Evolutionary conservation across 2,888 invertebrate genomes (phyloP), one percentile per base, ranked within the genome.

Genomic region (Chrysolina americana): DNA sequence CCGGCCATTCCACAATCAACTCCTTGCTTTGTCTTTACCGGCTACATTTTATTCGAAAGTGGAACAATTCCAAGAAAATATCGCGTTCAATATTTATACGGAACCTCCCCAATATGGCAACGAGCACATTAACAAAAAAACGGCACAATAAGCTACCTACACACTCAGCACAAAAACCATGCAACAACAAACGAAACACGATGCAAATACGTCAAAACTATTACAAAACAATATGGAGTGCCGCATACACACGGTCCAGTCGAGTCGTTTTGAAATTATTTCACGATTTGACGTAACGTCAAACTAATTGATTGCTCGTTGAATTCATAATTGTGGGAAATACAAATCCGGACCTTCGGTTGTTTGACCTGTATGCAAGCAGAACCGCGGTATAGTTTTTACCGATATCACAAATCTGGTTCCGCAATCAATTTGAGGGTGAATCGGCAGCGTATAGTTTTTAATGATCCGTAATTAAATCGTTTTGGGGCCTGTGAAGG

Each of bases 291-390:
- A 50, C 53, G 53, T 68, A 68, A 70, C 28, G 70, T 70, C 63
- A 47, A 70, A 47, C 28, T 63, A 70, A 70, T 70, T 63, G 70
- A 47, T 62, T 56, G 70, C 47, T 59, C 50, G 56, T n/a, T 50
- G 63, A 70, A 63, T 70, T 36, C 59, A 59, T 63, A 63, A 70
- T 70, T 70, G 64, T 70, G 70, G 63, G 70, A 70, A 70, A 62
- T 56, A 47, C 59, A 48, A 70, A 36, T 53, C 53, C 47, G 36
- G 36, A 17, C 17, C 68, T 47, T 11, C 19, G 13, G 15, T 50
- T 50, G 28, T 41, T 41, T 68, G 41, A 59, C 59, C 59, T 59
- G 59, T 59, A n/a, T 28, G n/a, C 59, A 59, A 15, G 28, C n/a
- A n/a, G 44, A 44, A 44, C 15, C 44, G 44, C 10, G 44, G 44